Conservation (phyloP, 2,888 invertebrate genomes). For the Rhyacophila evoluta region DNA sequence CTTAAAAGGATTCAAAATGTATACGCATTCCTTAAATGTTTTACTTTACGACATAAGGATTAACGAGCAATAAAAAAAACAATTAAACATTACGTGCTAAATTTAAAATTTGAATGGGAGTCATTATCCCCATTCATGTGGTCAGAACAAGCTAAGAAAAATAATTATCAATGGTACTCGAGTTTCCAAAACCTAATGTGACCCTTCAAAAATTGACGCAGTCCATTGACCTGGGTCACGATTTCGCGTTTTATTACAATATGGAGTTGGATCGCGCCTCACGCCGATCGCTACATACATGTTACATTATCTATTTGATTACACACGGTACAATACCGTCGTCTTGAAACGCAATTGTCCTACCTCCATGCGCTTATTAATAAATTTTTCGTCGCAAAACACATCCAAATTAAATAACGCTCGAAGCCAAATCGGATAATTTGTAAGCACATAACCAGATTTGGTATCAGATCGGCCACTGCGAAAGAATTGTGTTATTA, state of each 20-base stretch:
- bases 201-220: not conserved
- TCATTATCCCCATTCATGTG: too few species aligned
- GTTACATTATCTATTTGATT: too few species aligned
- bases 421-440: not conserved
- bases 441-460: not conserved
- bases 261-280: not conserved
- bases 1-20: too few species aligned
- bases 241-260: not conserved
- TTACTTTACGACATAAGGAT: too few species aligned
- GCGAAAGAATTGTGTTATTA: not conserved
- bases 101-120: too few species aligned
- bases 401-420: not conserved
- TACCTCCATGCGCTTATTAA: not conserved
- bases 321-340: not conserved
- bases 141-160: too few species aligned
- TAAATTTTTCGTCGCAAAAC: not conserved
- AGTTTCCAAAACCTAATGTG: too few species aligned
- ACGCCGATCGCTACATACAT: not conserved
- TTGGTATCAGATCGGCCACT: not conserved
- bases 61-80: too few species aligned
- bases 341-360: not conserved
- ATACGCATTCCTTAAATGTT: too few species aligned
- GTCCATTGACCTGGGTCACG: not conserved
- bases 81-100: too few species aligned
- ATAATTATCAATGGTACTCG: too few species aligned